Evolutionary conservation across 2,797 vertebrate species (phyloP).

Genomic region (Etheostoma nigrum): DNA sequence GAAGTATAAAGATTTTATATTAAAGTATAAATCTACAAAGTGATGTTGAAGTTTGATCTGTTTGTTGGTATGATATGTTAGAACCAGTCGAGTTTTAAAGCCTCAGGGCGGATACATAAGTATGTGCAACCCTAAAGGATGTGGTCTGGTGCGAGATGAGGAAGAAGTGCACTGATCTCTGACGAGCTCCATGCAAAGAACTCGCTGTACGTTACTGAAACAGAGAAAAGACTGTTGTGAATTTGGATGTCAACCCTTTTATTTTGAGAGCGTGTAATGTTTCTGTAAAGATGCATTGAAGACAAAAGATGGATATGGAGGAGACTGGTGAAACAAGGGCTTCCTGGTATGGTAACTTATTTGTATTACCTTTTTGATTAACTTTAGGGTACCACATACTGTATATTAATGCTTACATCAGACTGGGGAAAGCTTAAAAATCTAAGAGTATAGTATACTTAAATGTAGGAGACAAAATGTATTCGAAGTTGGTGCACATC

Average conservation of each 20-base stretch:
- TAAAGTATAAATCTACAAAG: background rate
- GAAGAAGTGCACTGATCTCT: constrained; percentile 58
- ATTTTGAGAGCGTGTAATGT: constrained; percentile 10
- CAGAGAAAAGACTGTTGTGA: background rate
- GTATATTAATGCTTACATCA: background rate
- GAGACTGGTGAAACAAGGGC: constrained; percentile 72
- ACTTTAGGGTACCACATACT: rapidly evolving
- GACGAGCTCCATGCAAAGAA: constrained; percentile 32
- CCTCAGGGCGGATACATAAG: constrained; percentile 62
- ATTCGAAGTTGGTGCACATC: background rate
- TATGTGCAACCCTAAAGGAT: constrained; percentile 77
- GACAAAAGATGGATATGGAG: constrained; percentile 82
- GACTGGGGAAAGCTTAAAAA: background rate
- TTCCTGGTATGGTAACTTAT: constrained; percentile 80
- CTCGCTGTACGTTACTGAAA: background rate
- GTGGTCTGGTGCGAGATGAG: constrained; percentile 78
- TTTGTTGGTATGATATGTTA: background rate
- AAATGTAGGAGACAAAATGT: background rate
- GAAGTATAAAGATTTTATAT: too few species aligned
- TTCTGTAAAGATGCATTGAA: constrained; percentile 73
- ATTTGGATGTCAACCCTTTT: constrained; percentile 20
- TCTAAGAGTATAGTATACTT: too few species aligned
- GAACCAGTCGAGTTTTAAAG: background rate
- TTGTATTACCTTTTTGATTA: background rate
- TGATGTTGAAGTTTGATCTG: background rate